A percentile compares a stretch with the other conserved stretches of the same genome.
Evolutionary conservation across 2,888 invertebrate genomes (phyloP).

Genomic region (Temnothorax unifasciatus): DNA sequence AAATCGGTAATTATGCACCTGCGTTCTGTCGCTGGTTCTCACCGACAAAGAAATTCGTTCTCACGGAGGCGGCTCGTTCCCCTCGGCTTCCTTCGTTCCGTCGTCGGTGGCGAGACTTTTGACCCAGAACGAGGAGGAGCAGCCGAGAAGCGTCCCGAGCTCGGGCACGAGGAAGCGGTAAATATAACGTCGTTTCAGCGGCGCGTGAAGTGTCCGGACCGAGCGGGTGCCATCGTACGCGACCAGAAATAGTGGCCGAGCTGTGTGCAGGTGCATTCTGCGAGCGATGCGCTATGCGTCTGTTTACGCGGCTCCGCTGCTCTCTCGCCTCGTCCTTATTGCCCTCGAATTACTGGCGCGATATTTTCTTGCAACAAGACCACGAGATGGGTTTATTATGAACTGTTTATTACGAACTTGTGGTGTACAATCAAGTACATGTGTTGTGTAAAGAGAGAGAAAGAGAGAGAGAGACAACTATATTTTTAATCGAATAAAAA

Average conservation of each 20-base stretch:
- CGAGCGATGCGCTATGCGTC: constrained; percentile 15
- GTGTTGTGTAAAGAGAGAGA: neutral
- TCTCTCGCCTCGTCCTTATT: constrained; percentile 1
- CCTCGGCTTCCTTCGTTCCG: constrained; percentile 55
- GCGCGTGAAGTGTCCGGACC: constrained; percentile 65
- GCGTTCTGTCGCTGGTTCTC: neutral
- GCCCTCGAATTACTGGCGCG: constrained; percentile 1
- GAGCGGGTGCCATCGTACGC: constrained; percentile 65
- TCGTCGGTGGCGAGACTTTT: constrained; percentile 73
- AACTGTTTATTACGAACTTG: neutral
- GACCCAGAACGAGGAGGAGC: constrained; percentile 78
- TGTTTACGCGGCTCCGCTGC: constrained; percentile 25
- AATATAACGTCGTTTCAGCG: constrained; percentile 77
- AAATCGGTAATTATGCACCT: constrained; percentile 14
- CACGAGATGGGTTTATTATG: neutral
- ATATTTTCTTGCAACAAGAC: neutral
- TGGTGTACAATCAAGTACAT: neutral
- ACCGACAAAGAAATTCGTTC: constrained; percentile 46
- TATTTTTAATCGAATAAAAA: neutral
- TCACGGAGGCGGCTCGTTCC: constrained; percentile 66
- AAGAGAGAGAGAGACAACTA: neutral
- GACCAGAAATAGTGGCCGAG: constrained; percentile 71
- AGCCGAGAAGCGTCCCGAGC: constrained; percentile 69
- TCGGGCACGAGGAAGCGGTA: constrained; percentile 78
- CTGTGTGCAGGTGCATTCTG: constrained; percentile 65